Evolutionary conservation across 2,797 vertebrate genomes (phyloP).

Genomic region (Tadarida brasiliensis): DNA sequence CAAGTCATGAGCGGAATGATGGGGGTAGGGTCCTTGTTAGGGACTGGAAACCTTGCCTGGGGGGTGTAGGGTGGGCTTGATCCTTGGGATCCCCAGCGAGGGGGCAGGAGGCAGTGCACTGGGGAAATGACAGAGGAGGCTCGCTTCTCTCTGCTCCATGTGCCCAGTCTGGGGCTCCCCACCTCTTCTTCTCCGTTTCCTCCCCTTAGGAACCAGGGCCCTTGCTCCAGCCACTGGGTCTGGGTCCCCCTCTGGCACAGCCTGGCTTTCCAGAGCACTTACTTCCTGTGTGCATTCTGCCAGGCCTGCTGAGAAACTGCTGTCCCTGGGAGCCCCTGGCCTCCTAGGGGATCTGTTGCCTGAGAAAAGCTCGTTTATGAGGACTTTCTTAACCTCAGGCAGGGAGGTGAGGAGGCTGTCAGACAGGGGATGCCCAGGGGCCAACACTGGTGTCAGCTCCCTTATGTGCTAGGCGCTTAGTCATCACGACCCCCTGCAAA

Average conservation of each 20-base stretch:
- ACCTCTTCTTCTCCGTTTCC: background rate
- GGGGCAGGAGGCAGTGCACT: accelerated
- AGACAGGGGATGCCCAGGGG: background rate
- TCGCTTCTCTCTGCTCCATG: background rate
- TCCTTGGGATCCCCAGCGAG: background rate
- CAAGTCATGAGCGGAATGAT: background rate
- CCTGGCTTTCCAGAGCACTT: background rate
- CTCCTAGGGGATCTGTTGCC: background rate
- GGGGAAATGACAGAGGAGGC: background rate
- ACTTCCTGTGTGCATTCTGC: background rate
- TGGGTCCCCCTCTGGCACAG: background rate
- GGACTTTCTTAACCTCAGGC: background rate
- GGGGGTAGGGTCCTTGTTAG: background rate
- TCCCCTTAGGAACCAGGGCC: background rate
- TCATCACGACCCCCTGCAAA: background rate
- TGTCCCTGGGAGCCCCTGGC: background rate
- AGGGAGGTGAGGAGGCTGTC: background rate
- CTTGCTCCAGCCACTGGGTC: background rate
- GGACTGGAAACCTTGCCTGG: background rate
- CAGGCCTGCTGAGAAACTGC: background rate
- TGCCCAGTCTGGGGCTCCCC: background rate
- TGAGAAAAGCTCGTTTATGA: background rate
- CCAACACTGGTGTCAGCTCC: background rate
- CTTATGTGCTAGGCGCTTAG: background rate
- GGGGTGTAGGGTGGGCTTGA: background rate